Conservation (phyloP, 2,113 vertebrate genomes). For the Coptodon rendalli region DNA sequence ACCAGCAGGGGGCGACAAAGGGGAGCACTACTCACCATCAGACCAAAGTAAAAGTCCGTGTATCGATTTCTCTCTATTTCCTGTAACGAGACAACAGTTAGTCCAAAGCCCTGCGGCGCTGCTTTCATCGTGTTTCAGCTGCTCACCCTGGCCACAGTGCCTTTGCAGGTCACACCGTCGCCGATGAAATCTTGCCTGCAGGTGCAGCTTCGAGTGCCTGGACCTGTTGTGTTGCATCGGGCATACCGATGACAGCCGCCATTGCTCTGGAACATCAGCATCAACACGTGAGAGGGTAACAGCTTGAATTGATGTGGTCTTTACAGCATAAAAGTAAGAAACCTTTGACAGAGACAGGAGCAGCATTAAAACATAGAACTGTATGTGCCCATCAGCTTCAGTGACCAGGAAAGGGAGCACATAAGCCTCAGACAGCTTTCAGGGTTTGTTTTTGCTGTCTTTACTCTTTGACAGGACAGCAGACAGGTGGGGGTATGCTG, state of each 20-base stretch:
- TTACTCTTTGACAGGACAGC: not conserved
- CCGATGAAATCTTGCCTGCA: constrained; percentile 72
- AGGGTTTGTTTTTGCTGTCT: not conserved
- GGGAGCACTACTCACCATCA: constrained; percentile 65
- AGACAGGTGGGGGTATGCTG: not conserved
- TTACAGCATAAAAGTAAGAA: not conserved
- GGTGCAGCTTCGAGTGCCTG: constrained; percentile 73
- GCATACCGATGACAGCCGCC: constrained; percentile 82
- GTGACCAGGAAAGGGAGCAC: not conserved
- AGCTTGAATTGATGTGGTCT: not conserved
- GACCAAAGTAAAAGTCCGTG: constrained; percentile 64
- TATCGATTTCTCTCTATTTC: constrained; percentile 68
- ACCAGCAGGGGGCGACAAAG: not conserved
- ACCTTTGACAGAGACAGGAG: not conserved
- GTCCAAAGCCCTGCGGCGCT: not conserved
- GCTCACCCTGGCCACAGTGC: constrained; percentile 77
- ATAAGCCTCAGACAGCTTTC: not conserved
- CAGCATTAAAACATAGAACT: not conserved
- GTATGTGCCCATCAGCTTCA: not conserved
- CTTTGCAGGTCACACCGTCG: constrained; percentile 80
- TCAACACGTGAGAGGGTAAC: not conserved
- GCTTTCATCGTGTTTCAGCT: not conserved
- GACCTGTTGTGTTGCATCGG: constrained; percentile 74
- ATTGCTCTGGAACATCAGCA: constrained; percentile 72
- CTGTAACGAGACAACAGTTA: constrained; percentile 52